Evolutionary conservation across 2,113 vertebrate species (phyloP).

Genomic region (Ageneiosus marmoratus): DNA sequence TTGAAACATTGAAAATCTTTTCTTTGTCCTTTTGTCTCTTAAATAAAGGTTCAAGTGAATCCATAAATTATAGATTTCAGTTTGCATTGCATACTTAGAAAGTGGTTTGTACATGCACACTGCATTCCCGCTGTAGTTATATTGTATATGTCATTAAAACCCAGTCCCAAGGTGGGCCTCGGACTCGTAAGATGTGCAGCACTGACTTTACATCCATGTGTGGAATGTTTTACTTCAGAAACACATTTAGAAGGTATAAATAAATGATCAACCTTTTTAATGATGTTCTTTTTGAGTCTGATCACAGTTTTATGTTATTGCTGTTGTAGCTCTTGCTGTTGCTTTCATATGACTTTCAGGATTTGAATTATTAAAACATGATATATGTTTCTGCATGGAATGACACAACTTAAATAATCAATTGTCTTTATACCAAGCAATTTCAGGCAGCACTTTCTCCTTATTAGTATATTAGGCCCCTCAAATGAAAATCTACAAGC

Average conservation of each 20-base stretch:
- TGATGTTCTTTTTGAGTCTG: background rate
- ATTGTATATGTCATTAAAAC: background rate
- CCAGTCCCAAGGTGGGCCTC: background rate
- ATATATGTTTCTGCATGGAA: background rate
- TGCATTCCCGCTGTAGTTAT: no score
- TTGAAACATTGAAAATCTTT: no score
- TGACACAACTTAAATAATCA: background rate
- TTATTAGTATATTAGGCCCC: background rate
- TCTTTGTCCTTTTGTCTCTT: no score
- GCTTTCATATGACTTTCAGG: background rate
- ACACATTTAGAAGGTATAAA: background rate
- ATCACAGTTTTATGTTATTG: background rate
- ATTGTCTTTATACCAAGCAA: background rate
- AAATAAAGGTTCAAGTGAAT: no score
- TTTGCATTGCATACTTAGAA: no score
- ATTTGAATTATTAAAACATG: background rate
- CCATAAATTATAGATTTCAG: no score
- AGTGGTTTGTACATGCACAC: no score
- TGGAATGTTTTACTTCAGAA: background rate
- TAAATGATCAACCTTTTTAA: background rate
- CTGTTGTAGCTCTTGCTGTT: background rate
- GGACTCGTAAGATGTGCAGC: background rate
- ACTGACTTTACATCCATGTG: background rate
- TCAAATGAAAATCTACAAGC: background rate
- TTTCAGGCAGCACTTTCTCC: background rate